Evolutionary conservation across 1,140 invertebrate species (phyloP).

Genomic region (Paralvinella palmiformis): DNA sequence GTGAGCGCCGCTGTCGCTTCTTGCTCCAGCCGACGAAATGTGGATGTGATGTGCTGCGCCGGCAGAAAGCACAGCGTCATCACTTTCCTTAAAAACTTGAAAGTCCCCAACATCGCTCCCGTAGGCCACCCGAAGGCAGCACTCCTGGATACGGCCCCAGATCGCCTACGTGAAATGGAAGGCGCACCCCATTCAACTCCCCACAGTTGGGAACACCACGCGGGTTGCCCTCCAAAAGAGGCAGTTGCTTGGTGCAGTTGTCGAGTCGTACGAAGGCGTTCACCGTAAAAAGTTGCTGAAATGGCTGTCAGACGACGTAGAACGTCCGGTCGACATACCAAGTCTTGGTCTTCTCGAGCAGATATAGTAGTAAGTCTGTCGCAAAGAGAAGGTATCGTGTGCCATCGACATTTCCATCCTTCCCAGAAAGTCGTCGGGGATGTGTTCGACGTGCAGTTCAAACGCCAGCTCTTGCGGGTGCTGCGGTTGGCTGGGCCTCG

Average conservation of each 20-base stretch:
- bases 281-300: background rate
- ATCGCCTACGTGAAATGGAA: slow-evolving; percentile 3
- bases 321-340: slow-evolving; percentile 7
- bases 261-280: slow-evolving; percentile 2
- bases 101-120: too few relatives aligned
- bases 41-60: background rate
- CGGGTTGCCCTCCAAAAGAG: background rate
- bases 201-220: background rate
- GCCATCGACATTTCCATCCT: background rate
- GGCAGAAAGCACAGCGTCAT: background rate
- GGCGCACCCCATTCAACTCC: background rate
- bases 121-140: background rate
- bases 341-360: background rate
- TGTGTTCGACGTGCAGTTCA: background rate
- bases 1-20: background rate
- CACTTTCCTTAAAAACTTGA: background rate
- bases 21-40: background rate
- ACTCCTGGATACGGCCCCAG: background rate
- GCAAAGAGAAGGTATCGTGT: background rate
- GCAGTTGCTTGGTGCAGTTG: too few relatives aligned
- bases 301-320: background rate
- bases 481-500: background rate
- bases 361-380: background rate
- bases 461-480: background rate
- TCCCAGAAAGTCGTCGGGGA: background rate